A percentile compares a stretch with the other conserved stretches of the same genome.
phyloP scores from a whole-genome alignment of 2,888 invertebrate species.

The Ypsolopha sequella region DNA sequence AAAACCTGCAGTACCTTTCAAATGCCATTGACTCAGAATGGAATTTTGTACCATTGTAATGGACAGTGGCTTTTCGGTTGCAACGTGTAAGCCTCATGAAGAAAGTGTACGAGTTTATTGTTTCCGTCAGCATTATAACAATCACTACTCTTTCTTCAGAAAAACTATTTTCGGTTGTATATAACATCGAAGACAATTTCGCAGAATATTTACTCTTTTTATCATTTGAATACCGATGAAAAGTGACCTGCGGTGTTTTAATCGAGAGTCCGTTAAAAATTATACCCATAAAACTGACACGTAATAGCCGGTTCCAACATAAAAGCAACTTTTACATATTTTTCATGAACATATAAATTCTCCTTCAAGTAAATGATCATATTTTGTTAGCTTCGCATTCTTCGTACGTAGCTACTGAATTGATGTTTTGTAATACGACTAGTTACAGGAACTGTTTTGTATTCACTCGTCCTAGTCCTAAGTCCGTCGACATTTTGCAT shows the following conservation, averaged over 20 bases:
- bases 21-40: not conserved
- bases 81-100: not conserved
- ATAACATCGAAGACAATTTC: no score
- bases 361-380: not conserved
- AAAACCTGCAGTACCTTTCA: not conserved
- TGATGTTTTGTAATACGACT: not conserved
- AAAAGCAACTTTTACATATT: not conserved
- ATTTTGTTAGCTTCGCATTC: not conserved
- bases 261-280: no score
- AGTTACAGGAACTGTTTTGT: constrained; percentile 37
- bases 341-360: no score
- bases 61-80: not conserved
- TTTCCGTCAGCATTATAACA: no score
- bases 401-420: not conserved
- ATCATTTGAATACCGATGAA: no score
- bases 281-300: no score
- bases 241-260: no score
- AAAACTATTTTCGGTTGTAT: no score
- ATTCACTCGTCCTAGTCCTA: constrained; percentile 40
- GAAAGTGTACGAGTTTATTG: no score
- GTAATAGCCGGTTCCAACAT: no score
- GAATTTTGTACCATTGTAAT: not conserved
- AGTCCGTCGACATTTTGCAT: constrained; percentile 49
- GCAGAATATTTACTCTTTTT: no score
- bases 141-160: no score